Percentiles rank a stretch among this genome's conserved stretches.
Evolutionary conservation across 2,797 vertebrate genomes (phyloP).

Genomic region (Acrossocheilus wenchowensis): DNA sequence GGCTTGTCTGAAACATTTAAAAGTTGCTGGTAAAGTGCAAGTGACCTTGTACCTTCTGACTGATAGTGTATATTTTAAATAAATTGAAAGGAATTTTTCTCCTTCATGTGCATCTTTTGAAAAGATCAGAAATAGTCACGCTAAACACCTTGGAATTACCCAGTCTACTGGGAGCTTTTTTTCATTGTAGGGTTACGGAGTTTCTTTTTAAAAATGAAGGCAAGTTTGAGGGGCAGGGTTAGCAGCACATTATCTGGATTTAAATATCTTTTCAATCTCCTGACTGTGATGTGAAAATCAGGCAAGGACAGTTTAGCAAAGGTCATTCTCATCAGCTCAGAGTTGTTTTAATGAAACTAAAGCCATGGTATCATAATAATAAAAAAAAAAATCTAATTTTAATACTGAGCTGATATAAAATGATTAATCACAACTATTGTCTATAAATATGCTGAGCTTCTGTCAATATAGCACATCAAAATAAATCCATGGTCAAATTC

Average conservation of each 20-base stretch:
- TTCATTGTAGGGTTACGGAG: neutral
- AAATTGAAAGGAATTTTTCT: neutral
- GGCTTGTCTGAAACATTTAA: neutral
- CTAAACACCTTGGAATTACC: constrained; percentile 15
- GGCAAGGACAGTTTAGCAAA: neutral
- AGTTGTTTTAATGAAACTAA: constrained; percentile 5
- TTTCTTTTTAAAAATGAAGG: neutral
- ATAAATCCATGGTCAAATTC: neutral
- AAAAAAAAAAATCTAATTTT: neutral
- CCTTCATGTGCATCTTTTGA: constrained; percentile 16
- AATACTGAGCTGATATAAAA: neutral
- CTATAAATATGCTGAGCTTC: neutral
- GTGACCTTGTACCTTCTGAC: neutral
- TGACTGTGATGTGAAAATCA: constrained; percentile 18
- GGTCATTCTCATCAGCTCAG: constrained; percentile 19
- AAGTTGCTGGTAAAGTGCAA: neutral
- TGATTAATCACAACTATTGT: neutral
- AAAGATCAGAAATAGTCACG: constrained; percentile 5
- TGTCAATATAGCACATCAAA: neutral
- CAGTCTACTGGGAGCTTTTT: neutral
- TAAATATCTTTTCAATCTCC: constrained; percentile 19
- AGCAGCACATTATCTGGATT: constrained; percentile 24
- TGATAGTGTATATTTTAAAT: neutral
- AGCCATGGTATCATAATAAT: neutral
- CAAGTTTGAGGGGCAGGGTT: neutral